Evolutionary conservation across 2,888 invertebrate species (phyloP).

Genomic region (Caradrina clavipalpis): DNA sequence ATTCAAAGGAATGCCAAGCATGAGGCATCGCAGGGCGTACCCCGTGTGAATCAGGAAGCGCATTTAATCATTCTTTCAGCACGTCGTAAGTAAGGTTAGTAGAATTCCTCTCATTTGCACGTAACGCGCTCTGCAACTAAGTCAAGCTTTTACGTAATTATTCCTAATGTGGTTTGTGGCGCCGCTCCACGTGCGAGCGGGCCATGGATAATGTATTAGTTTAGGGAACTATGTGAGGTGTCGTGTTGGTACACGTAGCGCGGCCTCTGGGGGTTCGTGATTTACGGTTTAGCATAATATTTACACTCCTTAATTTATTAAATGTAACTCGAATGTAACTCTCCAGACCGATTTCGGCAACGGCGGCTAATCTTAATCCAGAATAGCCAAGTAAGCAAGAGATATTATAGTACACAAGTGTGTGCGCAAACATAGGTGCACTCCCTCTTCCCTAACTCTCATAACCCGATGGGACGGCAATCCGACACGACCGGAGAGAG

Average conservation of each 20-base stretch:
- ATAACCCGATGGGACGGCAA: no score
- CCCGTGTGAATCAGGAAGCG: not conserved
- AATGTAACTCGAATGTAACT: no score
- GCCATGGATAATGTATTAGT: slow-evolving; percentile 27
- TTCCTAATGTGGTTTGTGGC: slow-evolving; percentile 33
- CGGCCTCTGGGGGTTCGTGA: not conserved
- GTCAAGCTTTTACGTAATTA: slow-evolving; percentile 38
- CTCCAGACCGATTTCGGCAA: no score
- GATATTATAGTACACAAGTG: no score
- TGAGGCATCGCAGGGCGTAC: not conserved
- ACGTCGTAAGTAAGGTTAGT: slow-evolving; percentile 3
- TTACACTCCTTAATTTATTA: no score
- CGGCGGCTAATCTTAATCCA: no score
- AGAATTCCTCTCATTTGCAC: slow-evolving; percentile 2
- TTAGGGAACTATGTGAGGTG: not conserved
- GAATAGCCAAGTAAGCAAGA: no score
- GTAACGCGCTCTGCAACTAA: slow-evolving; percentile 1
- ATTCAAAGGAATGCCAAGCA: slow-evolving; percentile 2
- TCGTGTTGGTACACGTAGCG: slow-evolving; percentile 1
- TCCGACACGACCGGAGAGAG: no score
- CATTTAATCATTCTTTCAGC: slow-evolving; percentile 31
- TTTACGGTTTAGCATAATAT: not conserved
- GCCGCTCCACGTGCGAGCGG: slow-evolving; percentile 10
- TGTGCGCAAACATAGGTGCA: no score
- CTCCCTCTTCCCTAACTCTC: no score